Conservation (phyloP, 1,140 invertebrate species). For the Spodoptera litura region DNA sequence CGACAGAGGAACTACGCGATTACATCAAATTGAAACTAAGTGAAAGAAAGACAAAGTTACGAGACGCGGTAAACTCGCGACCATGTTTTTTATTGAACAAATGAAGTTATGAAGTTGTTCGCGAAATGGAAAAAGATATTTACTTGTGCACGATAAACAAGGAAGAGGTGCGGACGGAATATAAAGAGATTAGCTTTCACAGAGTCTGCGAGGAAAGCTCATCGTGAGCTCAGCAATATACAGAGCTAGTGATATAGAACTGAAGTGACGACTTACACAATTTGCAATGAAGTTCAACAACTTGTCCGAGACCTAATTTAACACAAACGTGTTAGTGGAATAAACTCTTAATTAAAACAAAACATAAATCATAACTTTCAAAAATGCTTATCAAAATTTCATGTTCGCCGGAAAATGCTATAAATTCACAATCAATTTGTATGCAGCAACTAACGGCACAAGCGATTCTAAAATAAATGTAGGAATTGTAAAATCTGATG, state of each 20-base stretch:
- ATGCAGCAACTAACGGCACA: neutral
- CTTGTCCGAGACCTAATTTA: no score
- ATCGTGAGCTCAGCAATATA: no score
- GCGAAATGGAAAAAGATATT: slow-evolving; percentile 9
- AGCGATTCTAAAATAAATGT: slow-evolving; percentile 19
- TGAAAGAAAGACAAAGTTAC: slow-evolving; percentile 44
- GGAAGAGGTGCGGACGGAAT: neutral
- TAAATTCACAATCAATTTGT: neutral
- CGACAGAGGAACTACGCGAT: slow-evolving; percentile 21
- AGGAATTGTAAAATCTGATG: neutral
- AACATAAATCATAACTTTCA: no score
- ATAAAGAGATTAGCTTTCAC: slow-evolving; percentile 5
- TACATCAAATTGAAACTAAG: slow-evolving; percentile 47
- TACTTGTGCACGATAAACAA: neutral
- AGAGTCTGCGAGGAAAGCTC: no score
- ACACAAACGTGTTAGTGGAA: no score
- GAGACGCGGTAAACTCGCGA: neutral
- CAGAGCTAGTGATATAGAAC: no score
- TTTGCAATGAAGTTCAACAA: no score
- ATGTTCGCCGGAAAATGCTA: neutral
- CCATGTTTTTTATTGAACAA: slow-evolving; percentile 9
- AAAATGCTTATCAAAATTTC: no score
- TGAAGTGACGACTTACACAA: no score
- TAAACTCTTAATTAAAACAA: no score
- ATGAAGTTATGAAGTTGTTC: slow-evolving; percentile 32